A percentile compares a stretch with the other conserved stretches of the same genome.
Conservation (phyloP, 2,113 vertebrate genomes). For the Hippoglossus stenolepis region DNA sequence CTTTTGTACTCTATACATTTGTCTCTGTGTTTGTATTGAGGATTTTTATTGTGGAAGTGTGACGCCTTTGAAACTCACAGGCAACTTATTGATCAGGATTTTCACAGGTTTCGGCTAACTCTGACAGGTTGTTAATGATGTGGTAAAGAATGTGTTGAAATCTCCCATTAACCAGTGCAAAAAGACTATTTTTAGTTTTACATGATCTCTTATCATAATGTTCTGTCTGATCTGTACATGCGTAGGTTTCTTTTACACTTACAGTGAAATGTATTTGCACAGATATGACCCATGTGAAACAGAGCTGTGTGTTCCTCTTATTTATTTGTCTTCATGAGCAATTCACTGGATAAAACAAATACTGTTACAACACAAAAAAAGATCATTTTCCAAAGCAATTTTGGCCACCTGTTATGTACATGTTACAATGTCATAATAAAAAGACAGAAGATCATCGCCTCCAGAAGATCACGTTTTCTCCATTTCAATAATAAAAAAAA, state of each 20-base stretch:
- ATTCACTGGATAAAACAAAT: constrained; percentile 86
- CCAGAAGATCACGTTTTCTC: constrained; percentile 66
- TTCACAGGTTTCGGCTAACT: not conserved
- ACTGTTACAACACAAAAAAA: constrained; percentile 87
- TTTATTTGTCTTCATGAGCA: constrained; percentile 86
- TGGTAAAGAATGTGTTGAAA: not conserved
- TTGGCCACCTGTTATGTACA: constrained; percentile 85
- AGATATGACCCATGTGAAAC: constrained; percentile 54
- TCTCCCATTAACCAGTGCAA: not conserved
- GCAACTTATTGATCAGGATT: not conserved
- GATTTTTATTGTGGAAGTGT: not conserved
- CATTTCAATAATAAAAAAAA: constrained; percentile 79
- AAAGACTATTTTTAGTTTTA: not conserved
- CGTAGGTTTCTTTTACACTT: not conserved
- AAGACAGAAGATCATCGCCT: constrained; percentile 70
- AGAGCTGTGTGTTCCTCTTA: constrained; percentile 77
- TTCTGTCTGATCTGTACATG: not conserved
- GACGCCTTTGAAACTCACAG: not conserved
- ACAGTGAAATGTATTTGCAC: not conserved
- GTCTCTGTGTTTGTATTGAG: not conserved
- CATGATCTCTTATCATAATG: not conserved
- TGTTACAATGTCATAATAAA: constrained; percentile 84
- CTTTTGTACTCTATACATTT: not conserved
- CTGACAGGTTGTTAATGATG: not conserved
- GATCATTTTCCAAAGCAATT: constrained; percentile 78